A percentile compares a stretch with the other conserved stretches of the same genome.
phyloP scores from a whole-genome alignment of 2,888 invertebrate genomes.

The Steinernema carpocapsae region DNA sequence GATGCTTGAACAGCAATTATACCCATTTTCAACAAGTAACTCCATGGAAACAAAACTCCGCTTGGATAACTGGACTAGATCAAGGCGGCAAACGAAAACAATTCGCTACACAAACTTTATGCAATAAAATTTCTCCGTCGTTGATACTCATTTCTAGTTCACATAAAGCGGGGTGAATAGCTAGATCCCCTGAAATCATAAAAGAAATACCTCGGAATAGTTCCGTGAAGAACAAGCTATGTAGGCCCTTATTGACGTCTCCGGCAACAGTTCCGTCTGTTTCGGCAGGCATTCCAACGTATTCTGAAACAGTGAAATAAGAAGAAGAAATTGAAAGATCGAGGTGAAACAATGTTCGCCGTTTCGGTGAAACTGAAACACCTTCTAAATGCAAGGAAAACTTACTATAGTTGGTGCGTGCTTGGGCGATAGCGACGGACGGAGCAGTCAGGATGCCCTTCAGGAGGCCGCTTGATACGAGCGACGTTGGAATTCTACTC shows the following conservation, averaged over 20 bases:
- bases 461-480: slow-evolving; percentile 15
- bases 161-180: no score
- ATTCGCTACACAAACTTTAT: no score
- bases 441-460: background rate
- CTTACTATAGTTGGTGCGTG: slow-evolving; percentile 46
- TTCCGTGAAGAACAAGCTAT: slow-evolving; percentile 64
- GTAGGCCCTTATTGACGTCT: slow-evolving; percentile 59
- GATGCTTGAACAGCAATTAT: slow-evolving; percentile 9
- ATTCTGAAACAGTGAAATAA: slow-evolving; percentile 38
- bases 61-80: no score
- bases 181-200: no score
- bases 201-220: slow-evolving; percentile 57
- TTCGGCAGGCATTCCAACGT: slow-evolving; percentile 61
- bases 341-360: background rate
- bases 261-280: slow-evolving; percentile 64
- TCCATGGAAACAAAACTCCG: no score
- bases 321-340: background rate
- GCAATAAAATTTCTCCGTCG: no score
- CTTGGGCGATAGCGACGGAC: slow-evolving; percentile 17
- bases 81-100: no score
- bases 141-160: no score
- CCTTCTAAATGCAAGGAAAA: slow-evolving; percentile 38
- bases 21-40: no score
- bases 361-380: background rate
- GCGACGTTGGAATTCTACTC: slow-evolving; percentile 24